Evolutionary conservation across 2,888 invertebrate genomes (phyloP).

Genomic region (Ellobium chinense): DNA sequence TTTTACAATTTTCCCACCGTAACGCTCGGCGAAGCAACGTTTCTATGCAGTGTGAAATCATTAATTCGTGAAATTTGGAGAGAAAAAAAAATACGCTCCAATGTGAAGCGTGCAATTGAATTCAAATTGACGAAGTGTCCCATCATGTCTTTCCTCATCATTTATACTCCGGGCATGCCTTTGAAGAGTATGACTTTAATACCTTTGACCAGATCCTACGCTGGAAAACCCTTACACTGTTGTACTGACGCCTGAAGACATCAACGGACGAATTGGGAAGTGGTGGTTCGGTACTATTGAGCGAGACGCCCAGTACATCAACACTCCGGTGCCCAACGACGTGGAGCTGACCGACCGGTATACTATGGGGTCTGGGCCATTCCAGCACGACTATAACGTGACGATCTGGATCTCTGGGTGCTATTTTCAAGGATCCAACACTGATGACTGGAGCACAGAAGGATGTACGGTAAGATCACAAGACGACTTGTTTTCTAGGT

Average conservation of each 20-base stretch:
- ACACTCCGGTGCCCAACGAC: conserved; percentile 5
- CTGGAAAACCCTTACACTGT: conserved; percentile 15
- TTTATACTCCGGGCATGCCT: no score
- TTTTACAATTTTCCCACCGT: no score
- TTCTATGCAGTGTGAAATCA: no score
- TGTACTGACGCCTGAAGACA: not conserved
- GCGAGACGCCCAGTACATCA: not conserved
- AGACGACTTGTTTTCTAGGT: no score
- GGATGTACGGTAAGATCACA: conserved; percentile 56
- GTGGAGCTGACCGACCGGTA: not conserved
- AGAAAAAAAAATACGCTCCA: no score
- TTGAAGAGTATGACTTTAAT: not conserved
- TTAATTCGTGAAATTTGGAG: no score
- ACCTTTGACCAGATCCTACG: not conserved
- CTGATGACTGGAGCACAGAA: conserved; percentile 61
- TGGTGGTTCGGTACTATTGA: conserved; percentile 17
- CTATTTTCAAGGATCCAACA: conserved; percentile 72
- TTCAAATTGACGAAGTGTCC: no score
- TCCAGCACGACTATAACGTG: conserved; percentile 76
- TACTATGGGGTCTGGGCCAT: conserved; percentile 47
- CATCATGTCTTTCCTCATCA: no score
- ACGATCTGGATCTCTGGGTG: conserved; percentile 76
- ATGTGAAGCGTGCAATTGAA: no score
- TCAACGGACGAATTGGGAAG: not conserved
- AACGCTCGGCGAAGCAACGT: no score